Base-by-base conservation (phyloP, 2,888 invertebrate genomes). In the Volucella inflata region DNA sequence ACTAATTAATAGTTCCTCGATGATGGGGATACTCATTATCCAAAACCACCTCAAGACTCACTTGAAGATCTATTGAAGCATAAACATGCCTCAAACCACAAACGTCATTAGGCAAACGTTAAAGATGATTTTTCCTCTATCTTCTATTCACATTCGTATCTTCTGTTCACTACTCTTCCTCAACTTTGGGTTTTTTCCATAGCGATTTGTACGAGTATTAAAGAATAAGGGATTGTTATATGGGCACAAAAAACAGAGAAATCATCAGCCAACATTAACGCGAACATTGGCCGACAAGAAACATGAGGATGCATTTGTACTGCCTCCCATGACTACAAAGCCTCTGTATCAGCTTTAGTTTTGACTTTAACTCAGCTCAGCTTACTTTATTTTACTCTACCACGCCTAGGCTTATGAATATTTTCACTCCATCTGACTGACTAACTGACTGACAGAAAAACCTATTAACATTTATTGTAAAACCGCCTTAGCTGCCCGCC, bases 241-340 rank as follows among this genome's bases (percentile, higher is more conserved):
- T 42, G 17, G 42, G 50, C 21, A 14, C 59, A 60, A 12, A 17
- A 14, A 17, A 12, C 38, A 36, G 60, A 82, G 71, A 59, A 72
- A 62, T 50, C 40, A 70, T 57, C 62, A 57, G 21, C 14, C 77
- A 67, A 60, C 72, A 62, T 72, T 44, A 72, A 40, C 67, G 64
- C 42, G 65, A 30, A 60, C 64, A 67, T 72, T 21, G 21, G 21
- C 67, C 38, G 59, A 75, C 67, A 60, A 60, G 50, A 68, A 82
- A 51, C 78, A 83, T 83, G 78, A 83, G 67, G 42, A 62, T 74
- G 68, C 78, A 83, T 78, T 83, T 78, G 57, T 83, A 83, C 11
- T 67, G 78, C 62, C 44, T 83, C 83, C 64, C 21, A 44, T 14
- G 36, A n/a, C 50, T 16, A 70, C 36, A 79, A 65, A 70, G 64